Evolutionary conservation across 1,140 invertebrate species (phyloP).

Genomic region (Drosophila nebulosa): DNA sequence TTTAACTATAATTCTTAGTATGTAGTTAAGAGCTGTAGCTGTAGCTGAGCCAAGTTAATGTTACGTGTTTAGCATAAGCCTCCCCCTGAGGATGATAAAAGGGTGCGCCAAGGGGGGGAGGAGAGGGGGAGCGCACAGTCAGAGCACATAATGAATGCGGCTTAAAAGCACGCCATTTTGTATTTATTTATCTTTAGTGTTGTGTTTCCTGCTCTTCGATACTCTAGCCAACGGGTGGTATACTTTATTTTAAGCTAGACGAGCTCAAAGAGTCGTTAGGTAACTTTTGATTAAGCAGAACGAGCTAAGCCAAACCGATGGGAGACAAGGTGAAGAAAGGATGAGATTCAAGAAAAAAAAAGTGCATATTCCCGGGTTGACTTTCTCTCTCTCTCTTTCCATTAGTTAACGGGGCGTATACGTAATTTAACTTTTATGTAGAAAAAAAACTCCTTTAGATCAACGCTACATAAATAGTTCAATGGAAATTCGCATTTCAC

Average conservation of each 20-base stretch:
- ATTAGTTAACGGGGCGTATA: not conserved
- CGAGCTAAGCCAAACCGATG: no score
- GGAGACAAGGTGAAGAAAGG: no score
- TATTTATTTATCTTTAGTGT: conserved; percentile 41
- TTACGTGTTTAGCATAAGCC: conserved; percentile 40
- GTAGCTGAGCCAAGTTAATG: conserved; percentile 12
- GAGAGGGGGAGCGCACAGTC: conserved; percentile 21
- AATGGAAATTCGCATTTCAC: not conserved
- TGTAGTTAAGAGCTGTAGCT: conserved; percentile 24
- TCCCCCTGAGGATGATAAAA: no score
- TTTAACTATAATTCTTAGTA: conserved; percentile 36
- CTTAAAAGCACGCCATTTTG: conserved; percentile 45
- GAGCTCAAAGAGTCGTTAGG: no score
- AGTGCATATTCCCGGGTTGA: no score
- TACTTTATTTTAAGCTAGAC: not conserved
- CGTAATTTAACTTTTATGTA: not conserved
- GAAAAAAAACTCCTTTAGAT: not conserved
- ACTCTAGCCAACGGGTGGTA: not conserved
- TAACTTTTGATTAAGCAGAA: no score
- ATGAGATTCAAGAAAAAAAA: no score
- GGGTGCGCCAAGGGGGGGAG: no score
- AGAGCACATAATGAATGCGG: conserved; percentile 49
- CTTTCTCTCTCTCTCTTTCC: no score
- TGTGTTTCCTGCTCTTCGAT: conserved; percentile 11
- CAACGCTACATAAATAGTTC: not conserved